Evolutionary conservation across 92 coral and sea anemone species (phyloP).

Genomic region (Zoanthus sansibaricus): DNA sequence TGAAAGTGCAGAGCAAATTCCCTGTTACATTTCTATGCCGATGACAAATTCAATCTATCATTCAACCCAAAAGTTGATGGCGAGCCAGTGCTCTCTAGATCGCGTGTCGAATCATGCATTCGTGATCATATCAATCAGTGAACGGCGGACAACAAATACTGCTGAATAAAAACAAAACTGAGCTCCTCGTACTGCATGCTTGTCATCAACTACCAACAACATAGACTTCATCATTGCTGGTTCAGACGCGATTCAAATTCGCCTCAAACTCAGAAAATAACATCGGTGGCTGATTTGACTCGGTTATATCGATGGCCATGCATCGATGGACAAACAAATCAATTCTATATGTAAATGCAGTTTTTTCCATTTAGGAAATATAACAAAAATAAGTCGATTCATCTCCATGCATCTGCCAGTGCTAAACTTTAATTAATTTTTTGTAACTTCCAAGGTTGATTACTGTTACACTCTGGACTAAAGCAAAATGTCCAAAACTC

Average conservation of each 20-base stretch:
- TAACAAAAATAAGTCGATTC: no score
- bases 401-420: no score
- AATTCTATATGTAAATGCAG: not conserved
- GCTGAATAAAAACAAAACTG: slow-evolving; percentile 16
- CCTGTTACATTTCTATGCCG: no score
- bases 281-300: slow-evolving; percentile 33
- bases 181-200: slow-evolving; percentile 35
- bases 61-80: slow-evolving; percentile 11
- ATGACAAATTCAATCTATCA: not conserved
- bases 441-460: no score
- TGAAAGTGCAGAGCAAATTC: no score
- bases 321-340: slow-evolving; percentile 24
- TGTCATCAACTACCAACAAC: slow-evolving; percentile 37
- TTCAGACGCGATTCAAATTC: slow-evolving; percentile 17
- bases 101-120: slow-evolving; percentile 12
- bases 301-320: slow-evolving; percentile 24
- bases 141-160: not conserved
- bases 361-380: no score
- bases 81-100: slow-evolving; percentile 19
- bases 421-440: no score
- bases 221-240: slow-evolving; percentile 20
- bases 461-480: no score
- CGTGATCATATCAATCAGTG: not conserved
- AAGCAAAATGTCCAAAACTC: no score
- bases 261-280: not conserved